These are phyloP conservation scores for Charaxes varanes DNA, from an alignment of 1,140 invertebrate genomes.

Conservation along the genomic window DNA sequence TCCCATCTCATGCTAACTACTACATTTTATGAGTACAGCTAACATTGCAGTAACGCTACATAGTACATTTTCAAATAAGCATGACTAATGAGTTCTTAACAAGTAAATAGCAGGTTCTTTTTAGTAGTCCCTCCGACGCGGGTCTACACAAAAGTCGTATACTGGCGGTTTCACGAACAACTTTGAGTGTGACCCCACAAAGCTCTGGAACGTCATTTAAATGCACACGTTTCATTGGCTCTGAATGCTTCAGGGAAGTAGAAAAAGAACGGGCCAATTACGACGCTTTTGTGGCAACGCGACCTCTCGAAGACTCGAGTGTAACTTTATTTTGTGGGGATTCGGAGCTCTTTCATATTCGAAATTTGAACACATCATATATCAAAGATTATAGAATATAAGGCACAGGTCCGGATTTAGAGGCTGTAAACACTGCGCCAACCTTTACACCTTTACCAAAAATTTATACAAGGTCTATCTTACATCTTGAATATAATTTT, in stretches of 20 bases:
- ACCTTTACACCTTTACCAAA: too few species aligned
- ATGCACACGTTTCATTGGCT: constrained; percentile 73
- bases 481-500: too few species aligned
- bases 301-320: constrained; percentile 65
- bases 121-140: constrained; percentile 48
- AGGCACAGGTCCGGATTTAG: too few species aligned
- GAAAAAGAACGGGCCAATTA: constrained; percentile 73
- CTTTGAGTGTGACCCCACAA: constrained; percentile 71
- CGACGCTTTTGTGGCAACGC: constrained; percentile 66
- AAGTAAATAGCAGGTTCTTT: constrained; percentile 58
- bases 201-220: constrained; percentile 72
- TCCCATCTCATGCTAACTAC: not conserved
- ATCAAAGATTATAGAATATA: constrained; percentile 17
- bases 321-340: constrained; percentile 59
- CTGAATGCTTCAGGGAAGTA: constrained; percentile 70
- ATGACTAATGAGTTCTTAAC: constrained; percentile 69
- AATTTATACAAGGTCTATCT: too few species aligned
- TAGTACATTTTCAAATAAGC: constrained; percentile 60
- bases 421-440: too few species aligned
- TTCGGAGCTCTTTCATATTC: constrained; percentile 49
- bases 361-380: constrained; percentile 13
- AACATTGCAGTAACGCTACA: constrained; percentile 21
- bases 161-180: constrained; percentile 61
- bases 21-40: constrained; percentile 2
- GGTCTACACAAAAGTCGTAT: constrained; percentile 57